Base-by-base conservation (phyloP, 2,888 invertebrate genomes). In the Caenorhabditis sulstoni region DNA sequence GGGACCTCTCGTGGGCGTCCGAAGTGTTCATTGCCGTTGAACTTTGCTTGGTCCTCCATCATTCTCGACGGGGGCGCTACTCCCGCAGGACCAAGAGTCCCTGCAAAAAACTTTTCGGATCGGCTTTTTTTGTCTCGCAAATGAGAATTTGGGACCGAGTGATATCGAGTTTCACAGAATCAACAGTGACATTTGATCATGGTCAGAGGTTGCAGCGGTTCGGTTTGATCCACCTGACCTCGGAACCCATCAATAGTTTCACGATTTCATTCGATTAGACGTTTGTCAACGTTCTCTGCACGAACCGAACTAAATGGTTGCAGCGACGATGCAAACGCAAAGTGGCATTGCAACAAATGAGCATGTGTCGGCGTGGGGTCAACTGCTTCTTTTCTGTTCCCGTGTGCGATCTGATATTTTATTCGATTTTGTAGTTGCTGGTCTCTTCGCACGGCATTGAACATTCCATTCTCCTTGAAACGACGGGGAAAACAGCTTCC, bases 1-100 rank as follows among this genome's bases (percentile, higher is more conserved):
- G 58, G 55, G 62, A 57, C 50, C 73, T 41, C 73, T 65, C 50
- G 73, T 73, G 73, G 73, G 73, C 64, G 71, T 62, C 62, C 12
- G 22, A 39, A 55, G 45, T 49, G 58, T 64, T 73, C 57, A 73
- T 57, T 50, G 71, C 71, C 62, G 16, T 39, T 71, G 71, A 71
- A 71, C 71, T 73, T 64, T 70, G 53, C 44, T 37, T 53, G n/a
- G 37, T 53, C 16, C 61, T 70, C 70, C 61, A 70, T 70, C 70
- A 61, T 55, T 55, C 45, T 44, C 61, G 53, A 61, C 52, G 50
- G 44, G n/a, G 53, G 37, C 61, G 4, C 7, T 1, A 29, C 1
- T 45, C 61, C 61, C 61, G 16, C 5, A 45, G 61, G 70, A 53
- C 29, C 29, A 29, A 7, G 4, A 7, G 4, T 29, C 29, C 7